phyloP scores from a whole-genome alignment of 2,888 invertebrate species.

The Troilus luridus region DNA sequence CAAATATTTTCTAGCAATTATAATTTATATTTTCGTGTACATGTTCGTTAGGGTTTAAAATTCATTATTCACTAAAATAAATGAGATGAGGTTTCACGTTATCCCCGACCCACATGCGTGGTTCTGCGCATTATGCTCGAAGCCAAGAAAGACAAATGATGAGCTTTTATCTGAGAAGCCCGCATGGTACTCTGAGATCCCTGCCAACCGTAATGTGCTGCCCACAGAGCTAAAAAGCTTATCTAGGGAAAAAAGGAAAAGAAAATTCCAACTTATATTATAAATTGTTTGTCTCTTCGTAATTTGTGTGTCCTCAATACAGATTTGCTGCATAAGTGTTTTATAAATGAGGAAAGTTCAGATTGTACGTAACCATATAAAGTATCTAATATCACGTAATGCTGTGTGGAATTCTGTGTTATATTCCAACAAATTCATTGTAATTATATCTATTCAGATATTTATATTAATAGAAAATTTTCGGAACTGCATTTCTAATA shows the following conservation, averaged over 20 bases:
- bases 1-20: no score
- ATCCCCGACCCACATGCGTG: neutral
- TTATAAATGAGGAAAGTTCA: neutral
- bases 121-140: neutral
- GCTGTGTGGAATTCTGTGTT: no score
- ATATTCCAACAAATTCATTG: no score
- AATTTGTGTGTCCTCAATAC: neutral
- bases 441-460: no score
- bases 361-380: no score
- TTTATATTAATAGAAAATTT: no score
- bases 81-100: neutral
- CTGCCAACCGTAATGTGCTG: slow-evolving; percentile 4
- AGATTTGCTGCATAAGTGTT: no score
- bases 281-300: neutral
- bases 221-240: slow-evolving; percentile 18
- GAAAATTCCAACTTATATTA: neutral
- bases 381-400: no score
- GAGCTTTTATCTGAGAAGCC: slow-evolving; percentile 31
- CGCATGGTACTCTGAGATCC: neutral
- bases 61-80: neutral
- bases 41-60: no score
- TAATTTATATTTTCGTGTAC: no score
- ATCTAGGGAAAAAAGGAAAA: neutral
- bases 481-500: no score
- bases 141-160: slow-evolving; percentile 8